A percentile compares a stretch with the other conserved stretches of the same genome.
These are phyloP conservation scores for Bembecia ichneumoniformis DNA, from an alignment of 2,888 invertebrate species.

Conservation along the genomic window DNA sequence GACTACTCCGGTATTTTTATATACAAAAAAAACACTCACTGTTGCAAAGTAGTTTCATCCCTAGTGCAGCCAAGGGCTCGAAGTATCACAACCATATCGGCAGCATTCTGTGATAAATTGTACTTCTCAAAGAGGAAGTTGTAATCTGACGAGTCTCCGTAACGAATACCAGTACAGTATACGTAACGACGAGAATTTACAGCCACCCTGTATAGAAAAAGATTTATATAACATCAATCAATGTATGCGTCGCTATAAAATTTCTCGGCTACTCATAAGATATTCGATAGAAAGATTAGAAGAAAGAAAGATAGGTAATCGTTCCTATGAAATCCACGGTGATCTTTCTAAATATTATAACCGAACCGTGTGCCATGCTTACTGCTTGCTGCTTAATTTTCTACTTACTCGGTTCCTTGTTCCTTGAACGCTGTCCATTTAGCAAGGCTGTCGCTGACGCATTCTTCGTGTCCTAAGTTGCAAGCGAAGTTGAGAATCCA, in stretches of 20 bases:
- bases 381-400: too few species aligned
- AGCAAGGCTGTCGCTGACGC: constrained; percentile 54
- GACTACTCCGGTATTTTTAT: too few species aligned
- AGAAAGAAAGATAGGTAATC: too few species aligned
- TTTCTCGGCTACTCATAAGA: too few species aligned
- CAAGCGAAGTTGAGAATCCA: constrained; percentile 77
- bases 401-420: background rate
- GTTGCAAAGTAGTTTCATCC: constrained; percentile 22
- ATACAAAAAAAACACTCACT: constrained; percentile 30
- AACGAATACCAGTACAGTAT: constrained; percentile 75
- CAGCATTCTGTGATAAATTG: constrained; percentile 72
- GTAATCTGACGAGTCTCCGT: constrained; percentile 75
- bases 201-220: constrained; percentile 52
- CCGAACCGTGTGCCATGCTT: too few species aligned
- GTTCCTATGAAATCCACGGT: too few species aligned
- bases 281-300: background rate
- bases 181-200: constrained; percentile 74
- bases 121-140: constrained; percentile 72
- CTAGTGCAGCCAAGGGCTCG: constrained; percentile 58
- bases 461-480: constrained; percentile 71
- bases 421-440: constrained; percentile 39
- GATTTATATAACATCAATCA: background rate
- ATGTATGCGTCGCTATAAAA: too few species aligned
- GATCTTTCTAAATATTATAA: too few species aligned
- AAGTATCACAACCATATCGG: constrained; percentile 72